A percentile compares a stretch with the other conserved stretches of the same genome.
Evolutionary conservation across 1,140 invertebrate species (phyloP).

Genomic region (Macrocentrus cingulum): DNA sequence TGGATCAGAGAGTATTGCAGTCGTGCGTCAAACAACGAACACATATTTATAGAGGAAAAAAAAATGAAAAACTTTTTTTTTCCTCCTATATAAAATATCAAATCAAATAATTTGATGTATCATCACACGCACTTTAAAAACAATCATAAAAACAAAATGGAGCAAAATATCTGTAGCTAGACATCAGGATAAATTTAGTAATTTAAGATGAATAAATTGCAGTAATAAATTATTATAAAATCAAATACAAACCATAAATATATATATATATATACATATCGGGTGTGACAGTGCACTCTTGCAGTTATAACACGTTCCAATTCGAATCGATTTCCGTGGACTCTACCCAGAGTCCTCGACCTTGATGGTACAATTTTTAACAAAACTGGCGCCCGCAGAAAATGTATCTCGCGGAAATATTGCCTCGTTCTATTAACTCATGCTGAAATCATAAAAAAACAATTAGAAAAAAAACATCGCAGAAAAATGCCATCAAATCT

Average conservation of each 20-base stretch:
- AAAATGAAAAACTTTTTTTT: background rate
- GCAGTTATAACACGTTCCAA: background rate
- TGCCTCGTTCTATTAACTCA: no score
- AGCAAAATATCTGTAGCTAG: slow-evolving; percentile 34
- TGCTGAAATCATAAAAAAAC: no score
- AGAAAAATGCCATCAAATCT: slow-evolving; percentile 8
- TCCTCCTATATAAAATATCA: no score
- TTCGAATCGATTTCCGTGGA: slow-evolving; percentile 10
- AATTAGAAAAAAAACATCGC: background rate
- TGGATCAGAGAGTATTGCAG: background rate
- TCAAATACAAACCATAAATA: background rate
- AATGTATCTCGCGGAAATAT: no score
- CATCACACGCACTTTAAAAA: background rate
- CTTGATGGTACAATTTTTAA: slow-evolving; percentile 6
- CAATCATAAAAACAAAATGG: background rate
- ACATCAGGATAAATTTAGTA: slow-evolving; percentile 38
- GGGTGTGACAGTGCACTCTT: slow-evolving; percentile 43
- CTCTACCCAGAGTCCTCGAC: slow-evolving; percentile 1
- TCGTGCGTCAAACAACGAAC: background rate
- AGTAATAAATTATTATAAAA: slow-evolving; percentile 51
- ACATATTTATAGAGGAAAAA: background rate
- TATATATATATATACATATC: slow-evolving; percentile 29
- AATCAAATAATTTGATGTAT: no score
- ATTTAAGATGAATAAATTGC: slow-evolving; percentile 51
- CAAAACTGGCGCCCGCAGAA: slow-evolving; percentile 2